Evolutionary conservation across 92 coral and sea anemone species (phyloP), one percentile per base, ranked within the genome.

Genomic region (Actinostola sp.): DNA sequence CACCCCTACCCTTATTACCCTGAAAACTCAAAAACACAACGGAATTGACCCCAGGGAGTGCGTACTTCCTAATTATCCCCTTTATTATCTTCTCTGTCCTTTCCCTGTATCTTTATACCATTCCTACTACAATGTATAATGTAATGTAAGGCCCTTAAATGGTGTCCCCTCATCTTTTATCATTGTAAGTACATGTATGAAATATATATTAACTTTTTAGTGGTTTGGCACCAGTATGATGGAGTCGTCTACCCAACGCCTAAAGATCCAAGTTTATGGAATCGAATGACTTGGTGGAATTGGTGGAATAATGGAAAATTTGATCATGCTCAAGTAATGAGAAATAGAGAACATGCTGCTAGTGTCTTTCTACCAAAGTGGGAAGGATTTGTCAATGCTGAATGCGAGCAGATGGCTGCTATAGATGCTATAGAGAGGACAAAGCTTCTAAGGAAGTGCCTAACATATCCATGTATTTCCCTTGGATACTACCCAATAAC

Each of bases 321-420:
- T 5, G 39, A 45, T 35, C 66, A 3, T 45, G 73, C 63, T 12
- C 8, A 53, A 27, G 33, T 62, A 13, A 14, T 33, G 7, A 71
- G 41, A 52, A 55, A 69, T 36, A 71, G 88, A 34, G 51, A 59
- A 32, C 26, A 13, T 23, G 88, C 83, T 26, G 35, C 66, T 16
- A 30, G 1, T 26, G 24, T 43, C 21, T 80, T 53, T 43, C 66
- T 86, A 27, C 91, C 91, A 15, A 86, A 75, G 21, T 86, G 91
- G 91, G 29, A 60, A 14, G 91, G 91, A 0, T 86, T 86, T 53
- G 55, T 79, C 33, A 53, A 52, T 0, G 14, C 24, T 0, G 72
- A 64, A 29, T 1, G 2, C 7, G 77, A 81, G 3, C 6, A 20
- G 21, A 67, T 86, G 87, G 9, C 76, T 16, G 86, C 81, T 9